Evolutionary conservation across 2,797 vertebrate species (phyloP).

Genomic region (Myotis pilosus): DNA sequence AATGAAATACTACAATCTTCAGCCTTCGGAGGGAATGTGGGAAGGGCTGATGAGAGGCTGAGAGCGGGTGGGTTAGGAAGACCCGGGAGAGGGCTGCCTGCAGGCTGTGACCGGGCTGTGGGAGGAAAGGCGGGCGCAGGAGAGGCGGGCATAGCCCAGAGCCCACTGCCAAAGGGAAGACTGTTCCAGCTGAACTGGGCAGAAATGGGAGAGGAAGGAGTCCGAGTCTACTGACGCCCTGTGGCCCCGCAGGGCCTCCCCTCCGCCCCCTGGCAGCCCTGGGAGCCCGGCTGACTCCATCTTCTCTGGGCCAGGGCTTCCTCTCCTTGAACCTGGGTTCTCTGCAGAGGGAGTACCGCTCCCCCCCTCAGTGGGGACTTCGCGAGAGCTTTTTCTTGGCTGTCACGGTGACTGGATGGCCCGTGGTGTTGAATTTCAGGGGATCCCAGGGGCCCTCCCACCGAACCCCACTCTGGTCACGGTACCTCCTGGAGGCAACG

Average conservation of each 20-base stretch:
- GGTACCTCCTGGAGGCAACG: not conserved
- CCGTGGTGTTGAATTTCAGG: not conserved
- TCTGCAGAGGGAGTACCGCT: not conserved
- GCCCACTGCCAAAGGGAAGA: not conserved
- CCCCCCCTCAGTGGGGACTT: not conserved
- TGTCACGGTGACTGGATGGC: not conserved
- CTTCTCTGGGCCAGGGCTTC: not conserved
- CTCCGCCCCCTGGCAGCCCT: not conserved
- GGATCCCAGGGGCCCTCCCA: not conserved
- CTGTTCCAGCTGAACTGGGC: too few species aligned
- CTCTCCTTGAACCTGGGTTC: not conserved
- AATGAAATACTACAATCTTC: too few species aligned
- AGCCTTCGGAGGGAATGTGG: not conserved
- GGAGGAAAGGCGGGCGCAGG: too few species aligned
- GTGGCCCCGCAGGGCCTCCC: not conserved
- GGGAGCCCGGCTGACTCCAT: fast-evolving
- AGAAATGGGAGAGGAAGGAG: not conserved
- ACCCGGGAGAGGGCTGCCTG: not conserved
- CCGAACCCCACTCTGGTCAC: not conserved
- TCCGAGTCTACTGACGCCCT: not conserved
- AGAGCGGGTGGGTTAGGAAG: not conserved
- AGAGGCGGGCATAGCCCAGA: not conserved
- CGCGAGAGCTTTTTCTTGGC: not conserved
- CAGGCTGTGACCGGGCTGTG: not conserved
- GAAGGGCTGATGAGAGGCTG: not conserved